These are phyloP conservation scores for Heliocidaris erythrogramma DNA, from an alignment of 35 echinoderm and acorn worm genomes.

Conservation along the genomic window DNA sequence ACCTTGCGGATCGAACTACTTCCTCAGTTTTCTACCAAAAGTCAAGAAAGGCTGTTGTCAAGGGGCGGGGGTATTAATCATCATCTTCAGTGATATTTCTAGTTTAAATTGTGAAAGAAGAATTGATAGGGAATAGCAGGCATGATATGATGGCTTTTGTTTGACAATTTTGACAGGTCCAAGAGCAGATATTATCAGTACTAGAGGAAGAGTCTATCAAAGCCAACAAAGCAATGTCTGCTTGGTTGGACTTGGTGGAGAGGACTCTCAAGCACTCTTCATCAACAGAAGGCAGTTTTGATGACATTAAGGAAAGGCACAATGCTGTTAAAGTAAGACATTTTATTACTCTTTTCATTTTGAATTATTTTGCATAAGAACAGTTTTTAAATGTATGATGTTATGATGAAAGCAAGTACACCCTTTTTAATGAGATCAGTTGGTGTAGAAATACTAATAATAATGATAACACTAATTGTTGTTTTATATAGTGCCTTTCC, in stretches of 20 bases:
- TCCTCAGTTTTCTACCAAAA: too few species aligned
- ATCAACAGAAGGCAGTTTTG: conserved; percentile 29
- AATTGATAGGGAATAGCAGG: neutral
- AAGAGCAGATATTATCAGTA: neutral
- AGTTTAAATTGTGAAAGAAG: neutral
- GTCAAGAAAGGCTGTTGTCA: too few species aligned
- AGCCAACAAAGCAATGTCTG: neutral
- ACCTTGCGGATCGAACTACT: too few species aligned
- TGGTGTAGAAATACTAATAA: too few species aligned
- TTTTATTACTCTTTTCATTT: neutral
- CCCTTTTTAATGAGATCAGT: too few species aligned
- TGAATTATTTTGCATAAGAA: neutral
- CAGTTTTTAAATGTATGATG: too few species aligned
- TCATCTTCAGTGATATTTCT: too few species aligned
- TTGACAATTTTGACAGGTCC: neutral
- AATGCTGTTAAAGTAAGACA: neutral
- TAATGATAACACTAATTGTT: too few species aligned
- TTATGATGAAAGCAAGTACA: too few species aligned
- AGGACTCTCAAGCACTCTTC: neutral
- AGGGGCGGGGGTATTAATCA: too few species aligned
- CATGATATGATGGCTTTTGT: neutral
- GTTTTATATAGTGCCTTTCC: too few species aligned
- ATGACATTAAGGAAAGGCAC: conserved; percentile 30
- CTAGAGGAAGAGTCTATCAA: conserved; percentile 3
- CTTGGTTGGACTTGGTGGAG: conserved; percentile 12